Conservation (phyloP, 1,140 invertebrate species). For the Drosophila tsacasi region DNA sequence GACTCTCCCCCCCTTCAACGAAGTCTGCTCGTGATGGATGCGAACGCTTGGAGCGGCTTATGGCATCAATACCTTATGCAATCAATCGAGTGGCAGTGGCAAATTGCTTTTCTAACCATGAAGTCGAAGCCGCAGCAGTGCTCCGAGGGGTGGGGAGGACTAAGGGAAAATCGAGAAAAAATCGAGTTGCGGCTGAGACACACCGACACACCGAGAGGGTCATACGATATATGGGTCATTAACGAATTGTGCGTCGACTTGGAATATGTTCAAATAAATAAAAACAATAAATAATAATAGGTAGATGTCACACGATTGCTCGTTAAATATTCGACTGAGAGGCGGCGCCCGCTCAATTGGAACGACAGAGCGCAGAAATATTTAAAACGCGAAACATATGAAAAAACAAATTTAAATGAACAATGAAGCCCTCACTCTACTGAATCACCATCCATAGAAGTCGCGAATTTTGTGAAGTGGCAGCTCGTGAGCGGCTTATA, state of each 20-base stretch:
- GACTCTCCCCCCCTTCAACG: not conserved
- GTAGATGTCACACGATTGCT: slow-evolving; percentile 20
- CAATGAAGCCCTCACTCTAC: slow-evolving; percentile 6
- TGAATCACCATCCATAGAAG: slow-evolving; percentile 36
- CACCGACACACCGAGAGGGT: slow-evolving; percentile 20
- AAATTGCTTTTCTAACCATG: slow-evolving; percentile 55
- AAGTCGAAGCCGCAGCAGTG: slow-evolving; percentile 49
- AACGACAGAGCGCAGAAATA: slow-evolving; percentile 22
- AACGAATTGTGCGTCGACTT: slow-evolving; percentile 58
- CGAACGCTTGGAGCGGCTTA: slow-evolving; percentile 34
- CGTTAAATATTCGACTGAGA: slow-evolving; percentile 11
- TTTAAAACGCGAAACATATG: slow-evolving; percentile 15
- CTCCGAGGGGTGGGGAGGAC: not conserved
- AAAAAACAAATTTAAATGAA: slow-evolving; percentile 9
- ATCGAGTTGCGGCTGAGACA: slow-evolving; percentile 32
- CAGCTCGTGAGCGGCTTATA: slow-evolving; percentile 15
- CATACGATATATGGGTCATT: slow-evolving; percentile 66
- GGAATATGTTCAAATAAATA: slow-evolving; percentile 52
- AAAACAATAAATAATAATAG: slow-evolving; percentile 45
- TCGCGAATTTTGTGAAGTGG: slow-evolving; percentile 17
- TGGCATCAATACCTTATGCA: slow-evolving; percentile 55
- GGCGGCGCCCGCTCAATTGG: slow-evolving; percentile 31
- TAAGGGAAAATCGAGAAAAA: slow-evolving; percentile 17
- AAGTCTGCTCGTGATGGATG: slow-evolving; percentile 17
- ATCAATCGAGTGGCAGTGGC: slow-evolving; percentile 58